A percentile compares a stretch with the other conserved stretches of the same genome.
phyloP scores from a whole-genome alignment of 2,113 vertebrate species.

The Tamias sibiricus region DNA sequence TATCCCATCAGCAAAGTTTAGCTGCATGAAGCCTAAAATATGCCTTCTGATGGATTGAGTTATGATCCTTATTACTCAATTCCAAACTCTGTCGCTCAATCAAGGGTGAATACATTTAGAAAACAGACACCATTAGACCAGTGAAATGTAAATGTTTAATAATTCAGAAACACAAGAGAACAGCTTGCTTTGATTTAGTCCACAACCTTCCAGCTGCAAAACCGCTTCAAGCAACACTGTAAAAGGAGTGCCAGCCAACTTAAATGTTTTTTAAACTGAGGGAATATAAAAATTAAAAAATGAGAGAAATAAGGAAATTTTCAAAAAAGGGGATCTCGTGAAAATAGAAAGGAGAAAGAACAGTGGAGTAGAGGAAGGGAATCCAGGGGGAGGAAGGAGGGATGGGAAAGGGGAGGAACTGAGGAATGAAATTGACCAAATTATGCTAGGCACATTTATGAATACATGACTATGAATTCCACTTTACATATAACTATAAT shows the following conservation, averaged over 20 bases:
- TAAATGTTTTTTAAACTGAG: not conserved
- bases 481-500: too few relatives aligned
- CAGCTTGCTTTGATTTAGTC: slow-evolving; percentile 54
- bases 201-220: not conserved
- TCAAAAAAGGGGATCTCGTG: too few relatives aligned
- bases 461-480: too few relatives aligned
- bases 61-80: slow-evolving; percentile 4
- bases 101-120: slow-evolving; percentile 13
- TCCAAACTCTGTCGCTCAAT: not conserved
- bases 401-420: too few relatives aligned
- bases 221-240: not conserved
- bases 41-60: slow-evolving; percentile 38
- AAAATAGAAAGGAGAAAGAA: too few relatives aligned
- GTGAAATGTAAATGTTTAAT: slow-evolving; percentile 65
- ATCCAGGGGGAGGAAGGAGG: too few relatives aligned
- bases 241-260: slow-evolving; percentile 46
- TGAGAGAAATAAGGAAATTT: too few relatives aligned
- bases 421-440: too few relatives aligned
- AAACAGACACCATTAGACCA: not conserved
- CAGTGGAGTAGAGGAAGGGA: too few relatives aligned
- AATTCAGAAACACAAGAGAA: slow-evolving; percentile 29
- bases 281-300: slow-evolving; percentile 1
- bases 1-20: slow-evolving; percentile 48
- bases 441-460: too few relatives aligned
- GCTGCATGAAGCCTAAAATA: slow-evolving; percentile 30